Base-by-base conservation (phyloP, 2,113 vertebrate genomes). In the Trogon surrucura region DNA sequence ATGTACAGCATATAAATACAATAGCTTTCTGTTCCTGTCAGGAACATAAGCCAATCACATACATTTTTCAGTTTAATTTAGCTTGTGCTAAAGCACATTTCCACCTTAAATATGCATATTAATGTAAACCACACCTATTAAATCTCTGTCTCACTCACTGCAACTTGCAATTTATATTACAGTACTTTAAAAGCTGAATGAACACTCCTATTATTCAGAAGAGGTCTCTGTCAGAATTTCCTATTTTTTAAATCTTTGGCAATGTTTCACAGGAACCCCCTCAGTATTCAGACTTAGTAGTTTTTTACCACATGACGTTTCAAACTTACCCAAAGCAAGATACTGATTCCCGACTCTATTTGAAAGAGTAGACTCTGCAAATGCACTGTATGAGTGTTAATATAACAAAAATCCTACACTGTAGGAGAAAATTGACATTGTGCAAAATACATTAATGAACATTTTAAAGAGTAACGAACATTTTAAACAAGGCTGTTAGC, bases 391-490 rank as follows among this genome's bases (percentile, higher is more conserved):
- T 45, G 85, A 85, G 44, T 41, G 61, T 64, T 75, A 75, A 96
- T 78, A 53, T 34, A 66, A 91, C 16, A 74, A 71, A 92, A 90
- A 71, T 92, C 96, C 96, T 96, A 95, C 90, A 95, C 45, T 88
- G 95, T 91, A 96, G 95, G 90, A 95, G 83, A 95, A 96, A 91
- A 86, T n/a, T 2, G 6, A 77, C 45, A 69, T 21, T 82, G 85
- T 95, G 80, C 67, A 96, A 96, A 96, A 75, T 34, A 84, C 15
- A 85, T 71, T 57, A 51, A 90, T 36, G 78, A 73, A 80, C 72
- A 83, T 51, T 64, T 80, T 65, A 48, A 93, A 86, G 77, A 79
- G 36, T 77, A 26, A 36, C 41, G 61, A 75, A 62, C 64, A 41
- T 41, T 41, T 41, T 41, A 41, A 41, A 62, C 6, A 75, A 74